phyloP scores from a whole-genome alignment of 2,797 vertebrate genomes.

The Eidolon dupreanum region DNA sequence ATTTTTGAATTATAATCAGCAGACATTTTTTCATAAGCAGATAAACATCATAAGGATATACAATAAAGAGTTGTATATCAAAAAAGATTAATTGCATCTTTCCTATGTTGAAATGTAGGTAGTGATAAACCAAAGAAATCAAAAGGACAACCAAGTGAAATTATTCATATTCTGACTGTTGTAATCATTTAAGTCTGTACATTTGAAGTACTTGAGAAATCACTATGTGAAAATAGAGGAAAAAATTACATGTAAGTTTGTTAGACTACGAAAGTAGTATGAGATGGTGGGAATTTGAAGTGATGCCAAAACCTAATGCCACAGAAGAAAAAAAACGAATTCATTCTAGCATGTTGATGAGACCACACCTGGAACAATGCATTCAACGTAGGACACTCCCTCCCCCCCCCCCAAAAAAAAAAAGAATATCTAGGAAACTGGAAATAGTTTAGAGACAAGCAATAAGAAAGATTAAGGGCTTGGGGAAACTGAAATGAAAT shows the following conservation, averaged over 20 bases:
- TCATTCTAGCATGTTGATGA: constrained; percentile 15
- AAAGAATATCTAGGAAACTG: constrained; percentile 44
- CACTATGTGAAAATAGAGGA: neutral
- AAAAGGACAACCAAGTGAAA: neutral
- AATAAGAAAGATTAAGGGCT: constrained; percentile 42
- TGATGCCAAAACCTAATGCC: constrained; percentile 1
- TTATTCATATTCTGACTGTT: neutral
- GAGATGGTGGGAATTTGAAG: neutral
- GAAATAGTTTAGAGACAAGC: constrained; percentile 50
- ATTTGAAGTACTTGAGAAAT: neutral
- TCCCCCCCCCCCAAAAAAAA: neutral
- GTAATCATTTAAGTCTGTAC: neutral
- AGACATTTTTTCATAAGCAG: neutral
- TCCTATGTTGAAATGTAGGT: constrained; percentile 40
- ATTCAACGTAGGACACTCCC: neutral
- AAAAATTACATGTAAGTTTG: neutral
- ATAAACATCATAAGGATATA: neutral
- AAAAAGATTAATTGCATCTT: neutral
- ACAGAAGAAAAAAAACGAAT: neutral
- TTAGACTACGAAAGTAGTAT: constrained; percentile 4
- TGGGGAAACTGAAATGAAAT: neutral
- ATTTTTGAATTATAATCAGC: neutral
- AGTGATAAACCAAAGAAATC: neutral
- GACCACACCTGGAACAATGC: constrained; percentile 17
- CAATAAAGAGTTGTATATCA: neutral